Percentiles rank a stretch among this genome's conserved stretches.
phyloP scores from a whole-genome alignment of 1,140 invertebrate genomes.

The Drosophila bifasciata region DNA sequence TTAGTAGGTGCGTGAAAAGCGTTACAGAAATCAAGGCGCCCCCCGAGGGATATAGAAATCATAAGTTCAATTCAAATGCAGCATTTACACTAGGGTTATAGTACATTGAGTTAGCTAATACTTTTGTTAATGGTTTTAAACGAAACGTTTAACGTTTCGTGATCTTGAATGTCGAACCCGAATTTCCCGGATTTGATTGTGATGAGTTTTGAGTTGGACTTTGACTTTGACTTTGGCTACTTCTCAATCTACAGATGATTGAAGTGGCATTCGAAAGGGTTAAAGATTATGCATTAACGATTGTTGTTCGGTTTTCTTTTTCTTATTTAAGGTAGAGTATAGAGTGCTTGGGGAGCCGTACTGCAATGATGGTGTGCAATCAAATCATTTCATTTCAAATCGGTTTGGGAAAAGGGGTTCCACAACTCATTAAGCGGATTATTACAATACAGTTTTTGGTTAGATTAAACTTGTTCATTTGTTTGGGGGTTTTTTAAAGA shows the following conservation, averaged over 20 bases:
- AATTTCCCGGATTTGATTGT: conserved; percentile 59
- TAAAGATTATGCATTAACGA: conserved; percentile 21
- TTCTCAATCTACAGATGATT: conserved; percentile 47
- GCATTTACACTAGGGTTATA: conserved; percentile 67
- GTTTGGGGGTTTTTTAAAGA: conserved; percentile 58
- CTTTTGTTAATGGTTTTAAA: conserved; percentile 39
- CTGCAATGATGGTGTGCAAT: conserved; percentile 44
- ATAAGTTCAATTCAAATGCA: conserved; percentile 54
- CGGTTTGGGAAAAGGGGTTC: conserved; percentile 50
- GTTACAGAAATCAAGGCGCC: conserved; percentile 42
- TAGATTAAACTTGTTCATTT: conserved; percentile 35
- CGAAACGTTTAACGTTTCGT: conserved; percentile 48
- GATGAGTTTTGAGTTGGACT: too few relatives aligned
- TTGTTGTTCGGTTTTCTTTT: too few relatives aligned
- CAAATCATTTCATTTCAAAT: conserved; percentile 41
- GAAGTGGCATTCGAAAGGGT: conserved; percentile 27
- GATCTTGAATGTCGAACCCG: conserved; percentile 55
- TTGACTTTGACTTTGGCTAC: conserved; percentile 5
- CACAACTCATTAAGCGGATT: conserved; percentile 69
- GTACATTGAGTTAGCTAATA: conserved; percentile 73
- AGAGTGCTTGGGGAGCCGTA: conserved; percentile 44
- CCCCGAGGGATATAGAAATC: conserved; percentile 27
- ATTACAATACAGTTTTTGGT: conserved; percentile 52
- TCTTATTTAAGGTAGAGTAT: neutral
- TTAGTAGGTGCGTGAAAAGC: conserved; percentile 64